phyloP scores from a whole-genome alignment of 2,888 invertebrate genomes.

The Teleiodes luculella region DNA sequence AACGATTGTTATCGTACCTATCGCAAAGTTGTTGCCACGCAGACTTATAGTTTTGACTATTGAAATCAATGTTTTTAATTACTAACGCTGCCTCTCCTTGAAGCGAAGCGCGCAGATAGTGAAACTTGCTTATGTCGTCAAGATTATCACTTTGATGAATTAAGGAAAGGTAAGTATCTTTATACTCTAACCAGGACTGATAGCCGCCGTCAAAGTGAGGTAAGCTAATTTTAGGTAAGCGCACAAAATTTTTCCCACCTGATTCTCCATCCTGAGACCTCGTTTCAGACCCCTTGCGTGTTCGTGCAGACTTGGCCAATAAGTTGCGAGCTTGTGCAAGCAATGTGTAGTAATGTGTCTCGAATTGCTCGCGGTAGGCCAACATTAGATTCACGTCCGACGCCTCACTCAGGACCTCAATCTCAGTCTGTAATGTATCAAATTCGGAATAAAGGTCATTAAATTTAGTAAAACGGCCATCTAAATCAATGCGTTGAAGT shows the following conservation, averaged over 20 bases:
- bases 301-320: too few relatives aligned
- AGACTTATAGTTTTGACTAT: constrained; percentile 13
- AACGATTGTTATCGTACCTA: constrained; percentile 18
- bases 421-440: too few relatives aligned
- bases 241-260: constrained; percentile 2
- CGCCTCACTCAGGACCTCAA: too few relatives aligned
- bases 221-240: constrained; percentile 22
- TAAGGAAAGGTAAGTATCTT: constrained; percentile 16
- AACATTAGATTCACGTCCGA: too few relatives aligned
- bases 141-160: constrained; percentile 17
- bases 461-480: too few relatives aligned
- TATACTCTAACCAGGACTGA: constrained; percentile 21
- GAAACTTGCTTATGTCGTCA: constrained; percentile 20
- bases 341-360: too few relatives aligned
- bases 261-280: background rate
- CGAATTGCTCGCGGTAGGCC: too few relatives aligned
- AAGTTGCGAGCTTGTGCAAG: too few relatives aligned
- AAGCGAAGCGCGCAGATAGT: constrained; percentile 20
- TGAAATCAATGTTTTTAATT: constrained; percentile 22
- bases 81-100: constrained; percentile 20
- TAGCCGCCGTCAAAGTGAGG: constrained; percentile 18
- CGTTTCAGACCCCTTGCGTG: background rate
- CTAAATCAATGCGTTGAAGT: too few relatives aligned
- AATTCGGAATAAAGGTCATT: too few relatives aligned
- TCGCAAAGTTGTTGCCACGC: constrained; percentile 22